phyloP scores from a whole-genome alignment of 2,888 invertebrate species.

The Dicycla oo region DNA sequence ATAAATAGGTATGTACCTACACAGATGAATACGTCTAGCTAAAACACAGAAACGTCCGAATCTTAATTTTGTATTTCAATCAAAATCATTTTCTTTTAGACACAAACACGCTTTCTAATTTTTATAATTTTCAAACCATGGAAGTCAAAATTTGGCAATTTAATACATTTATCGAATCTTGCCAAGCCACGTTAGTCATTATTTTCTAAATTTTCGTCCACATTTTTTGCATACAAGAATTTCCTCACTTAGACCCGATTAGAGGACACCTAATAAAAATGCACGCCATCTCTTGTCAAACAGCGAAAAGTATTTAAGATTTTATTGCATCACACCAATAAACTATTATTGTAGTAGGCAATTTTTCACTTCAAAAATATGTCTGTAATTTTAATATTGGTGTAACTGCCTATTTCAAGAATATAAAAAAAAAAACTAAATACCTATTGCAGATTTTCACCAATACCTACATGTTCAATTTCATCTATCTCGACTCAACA shows the following conservation, averaged over 20 bases:
- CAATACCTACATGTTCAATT: background rate
- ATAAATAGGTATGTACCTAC: slow-evolving; percentile 2
- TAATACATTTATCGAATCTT: slow-evolving; percentile 45
- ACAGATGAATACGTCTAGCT: slow-evolving; percentile 39
- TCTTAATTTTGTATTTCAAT: slow-evolving; percentile 12
- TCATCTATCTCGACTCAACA: slow-evolving; percentile 4
- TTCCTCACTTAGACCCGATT: slow-evolving; percentile 8
- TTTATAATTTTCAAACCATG: slow-evolving; percentile 51
- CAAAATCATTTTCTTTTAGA: slow-evolving; percentile 43
- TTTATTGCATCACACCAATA: slow-evolving; percentile 26
- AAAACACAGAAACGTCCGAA: slow-evolving; percentile 9
- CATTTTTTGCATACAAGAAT: slow-evolving; percentile 14
- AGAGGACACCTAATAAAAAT: slow-evolving; percentile 6
- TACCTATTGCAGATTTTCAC: background rate
- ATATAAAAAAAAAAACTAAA: background rate
- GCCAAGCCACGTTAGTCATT: slow-evolving; percentile 43
- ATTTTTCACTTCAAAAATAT: slow-evolving; percentile 2
- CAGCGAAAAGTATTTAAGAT: background rate
- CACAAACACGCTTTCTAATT: slow-evolving; percentile 45
- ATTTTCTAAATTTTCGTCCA: slow-evolving; percentile 19
- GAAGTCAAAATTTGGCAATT: slow-evolving; percentile 65
- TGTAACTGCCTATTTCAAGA: background rate
- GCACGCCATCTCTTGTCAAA: slow-evolving; percentile 19
- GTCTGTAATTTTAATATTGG: slow-evolving; percentile 14
- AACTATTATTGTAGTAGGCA: slow-evolving; percentile 10